Percentiles rank a stretch among this genome's conserved stretches.
These are phyloP conservation scores for Todus mexicanus DNA, from an alignment of 2,797 vertebrate species.

Conservation along the genomic window DNA sequence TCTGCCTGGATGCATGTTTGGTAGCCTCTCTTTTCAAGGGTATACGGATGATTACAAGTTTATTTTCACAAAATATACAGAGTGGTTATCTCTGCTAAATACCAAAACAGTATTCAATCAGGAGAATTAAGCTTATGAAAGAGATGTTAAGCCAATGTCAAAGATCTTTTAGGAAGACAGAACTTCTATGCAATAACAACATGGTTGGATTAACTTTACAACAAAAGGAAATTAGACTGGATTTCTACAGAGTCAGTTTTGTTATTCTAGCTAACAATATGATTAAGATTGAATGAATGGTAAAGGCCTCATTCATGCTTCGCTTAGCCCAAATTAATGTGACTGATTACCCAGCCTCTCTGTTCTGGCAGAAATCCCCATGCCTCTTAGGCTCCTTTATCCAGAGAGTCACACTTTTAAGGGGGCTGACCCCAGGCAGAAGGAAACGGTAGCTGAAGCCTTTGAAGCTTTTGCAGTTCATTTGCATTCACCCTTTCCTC, in stretches of 20 bases:
- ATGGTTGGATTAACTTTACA: constrained; percentile 65
- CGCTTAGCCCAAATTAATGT: constrained; percentile 43
- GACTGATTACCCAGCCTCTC: constrained; percentile 19
- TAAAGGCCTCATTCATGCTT: constrained; percentile 57
- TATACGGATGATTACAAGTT: neutral
- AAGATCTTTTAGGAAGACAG: constrained; percentile 41
- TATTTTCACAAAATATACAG: constrained; percentile 2
- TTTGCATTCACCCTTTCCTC: neutral
- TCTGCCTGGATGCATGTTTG: neutral
- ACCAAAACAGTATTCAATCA: neutral
- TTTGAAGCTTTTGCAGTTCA: neutral
- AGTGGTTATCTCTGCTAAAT: neutral
- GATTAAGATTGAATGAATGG: constrained; percentile 57
- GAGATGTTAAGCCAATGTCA: constrained; percentile 41
- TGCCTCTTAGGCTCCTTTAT: neutral
- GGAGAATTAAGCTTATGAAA: constrained; percentile 35
- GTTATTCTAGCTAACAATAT: constrained; percentile 59
- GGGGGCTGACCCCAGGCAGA: neutral
- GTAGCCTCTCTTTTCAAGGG: neutral
- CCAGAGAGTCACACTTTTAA: neutral
- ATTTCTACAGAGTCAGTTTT: constrained; percentile 54
- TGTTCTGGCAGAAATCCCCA: neutral
- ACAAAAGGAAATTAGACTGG: constrained; percentile 61
- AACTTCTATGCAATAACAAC: constrained; percentile 29
- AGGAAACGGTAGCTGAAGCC: neutral